Conservation (phyloP, 2,113 vertebrate species). For the Malurus elegans region DNA sequence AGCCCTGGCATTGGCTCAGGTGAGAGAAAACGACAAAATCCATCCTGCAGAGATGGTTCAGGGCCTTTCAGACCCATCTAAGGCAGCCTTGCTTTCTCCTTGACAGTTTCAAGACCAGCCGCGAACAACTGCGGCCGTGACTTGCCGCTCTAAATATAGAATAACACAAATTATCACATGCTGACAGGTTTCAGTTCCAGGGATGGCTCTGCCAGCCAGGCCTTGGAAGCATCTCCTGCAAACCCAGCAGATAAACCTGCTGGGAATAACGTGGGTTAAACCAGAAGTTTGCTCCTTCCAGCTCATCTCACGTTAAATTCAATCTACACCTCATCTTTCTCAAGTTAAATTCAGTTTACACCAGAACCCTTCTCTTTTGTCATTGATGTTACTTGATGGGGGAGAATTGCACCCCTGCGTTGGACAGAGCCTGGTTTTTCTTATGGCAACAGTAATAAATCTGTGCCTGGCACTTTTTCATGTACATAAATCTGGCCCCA, state of each 20-base stretch:
- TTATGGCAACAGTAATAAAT: not conserved
- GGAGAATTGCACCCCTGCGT: not conserved
- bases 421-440: not conserved
- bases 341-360: not conserved
- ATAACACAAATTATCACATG: slow-evolving; percentile 56
- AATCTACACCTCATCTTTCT: not conserved
- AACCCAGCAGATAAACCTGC: not conserved
- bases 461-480: not conserved
- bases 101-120: slow-evolving; percentile 36
- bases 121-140: not conserved
- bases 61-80: not conserved
- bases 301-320: not conserved
- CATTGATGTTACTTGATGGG: not conserved
- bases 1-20: not conserved
- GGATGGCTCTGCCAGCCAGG: slow-evolving; percentile 6
- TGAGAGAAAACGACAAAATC: not conserved
- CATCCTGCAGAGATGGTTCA: not conserved
- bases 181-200: slow-evolving; percentile 39
- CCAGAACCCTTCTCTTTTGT: not conserved
- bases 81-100: slow-evolving; percentile 39
- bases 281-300: not conserved
- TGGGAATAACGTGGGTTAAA: not conserved
- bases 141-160: slow-evolving; percentile 45
- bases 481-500: not conserved
- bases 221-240: slow-evolving; percentile 21